Percentiles rank a stretch among this genome's conserved stretches.
Conservation (phyloP, 2,113 vertebrate species). For the Megaceryle torquata region DNA sequence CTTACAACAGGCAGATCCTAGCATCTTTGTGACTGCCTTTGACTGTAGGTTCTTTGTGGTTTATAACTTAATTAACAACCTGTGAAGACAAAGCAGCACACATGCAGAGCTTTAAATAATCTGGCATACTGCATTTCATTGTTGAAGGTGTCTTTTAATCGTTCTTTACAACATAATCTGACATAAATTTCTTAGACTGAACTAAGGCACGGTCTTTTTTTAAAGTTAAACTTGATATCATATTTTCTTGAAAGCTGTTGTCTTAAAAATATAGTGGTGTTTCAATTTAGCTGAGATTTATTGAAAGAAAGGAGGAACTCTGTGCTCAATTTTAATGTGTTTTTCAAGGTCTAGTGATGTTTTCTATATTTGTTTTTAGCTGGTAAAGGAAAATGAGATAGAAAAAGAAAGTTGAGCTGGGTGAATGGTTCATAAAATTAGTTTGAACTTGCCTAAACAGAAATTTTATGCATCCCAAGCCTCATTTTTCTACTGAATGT, state of each 20-base stretch:
- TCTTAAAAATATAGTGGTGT: conserved; percentile 24
- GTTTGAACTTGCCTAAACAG: conserved; percentile 59
- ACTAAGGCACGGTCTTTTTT: neutral
- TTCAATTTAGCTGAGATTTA: conserved; percentile 36
- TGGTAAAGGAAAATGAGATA: conserved; percentile 42
- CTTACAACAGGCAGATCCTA: neutral
- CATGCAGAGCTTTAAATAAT: neutral
- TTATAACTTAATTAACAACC: neutral
- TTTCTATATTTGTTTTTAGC: conserved; percentile 52
- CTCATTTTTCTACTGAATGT: conserved; percentile 37
- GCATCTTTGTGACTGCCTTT: neutral
- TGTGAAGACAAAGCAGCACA: neutral
- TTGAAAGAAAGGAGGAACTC: neutral
- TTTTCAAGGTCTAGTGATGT: conserved; percentile 63
- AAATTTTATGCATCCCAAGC: conserved; percentile 46
- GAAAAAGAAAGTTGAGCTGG: conserved; percentile 50
- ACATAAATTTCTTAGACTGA: conserved; percentile 2
- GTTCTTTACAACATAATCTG: neutral
- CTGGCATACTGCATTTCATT: neutral
- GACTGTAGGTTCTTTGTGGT: neutral
- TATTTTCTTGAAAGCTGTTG: conserved; percentile 26
- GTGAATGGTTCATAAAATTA: conserved; percentile 59
- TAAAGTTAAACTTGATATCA: neutral
- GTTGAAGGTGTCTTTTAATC: neutral
- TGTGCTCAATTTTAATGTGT: conserved; percentile 10